phyloP scores from a whole-genome alignment of 2,113 vertebrate species.

The Carollia perspicillata region DNA sequence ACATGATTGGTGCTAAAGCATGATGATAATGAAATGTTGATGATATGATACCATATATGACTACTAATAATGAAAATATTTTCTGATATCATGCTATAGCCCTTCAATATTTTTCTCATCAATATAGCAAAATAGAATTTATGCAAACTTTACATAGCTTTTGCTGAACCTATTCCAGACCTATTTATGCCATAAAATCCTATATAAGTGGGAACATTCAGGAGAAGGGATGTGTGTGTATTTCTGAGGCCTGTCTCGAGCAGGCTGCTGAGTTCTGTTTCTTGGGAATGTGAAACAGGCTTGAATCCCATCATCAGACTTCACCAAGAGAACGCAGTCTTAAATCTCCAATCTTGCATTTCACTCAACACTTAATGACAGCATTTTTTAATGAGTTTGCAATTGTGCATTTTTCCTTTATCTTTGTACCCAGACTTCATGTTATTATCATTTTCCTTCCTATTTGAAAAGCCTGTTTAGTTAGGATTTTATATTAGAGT shows the following conservation, averaged over 20 bases:
- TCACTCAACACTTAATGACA: constrained; percentile 66
- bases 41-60: not conserved
- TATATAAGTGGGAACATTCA: not conserved
- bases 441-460: constrained; percentile 48
- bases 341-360: constrained; percentile 53
- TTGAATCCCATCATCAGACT: constrained; percentile 60
- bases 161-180: not conserved
- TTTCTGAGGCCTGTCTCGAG: not conserved
- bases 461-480: constrained; percentile 42
- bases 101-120: not conserved
- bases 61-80: not conserved
- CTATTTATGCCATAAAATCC: not conserved
- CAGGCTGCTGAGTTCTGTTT: not conserved
- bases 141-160: not conserved
- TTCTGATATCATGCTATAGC: not conserved
- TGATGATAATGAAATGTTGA: not conserved
- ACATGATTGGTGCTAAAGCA: constrained; percentile 36
- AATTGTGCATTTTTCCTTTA: constrained; percentile 69
- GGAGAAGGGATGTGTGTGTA: not conserved
- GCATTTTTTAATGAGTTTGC: constrained; percentile 51
- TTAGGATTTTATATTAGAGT: constrained; percentile 63
- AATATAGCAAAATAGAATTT: not conserved
- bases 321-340: constrained; percentile 62
- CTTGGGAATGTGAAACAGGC: constrained; percentile 84
- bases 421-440: constrained; percentile 55